phyloP scores from a whole-genome alignment of 2,797 vertebrate genomes.

The Heterohyrax brucei region DNA sequence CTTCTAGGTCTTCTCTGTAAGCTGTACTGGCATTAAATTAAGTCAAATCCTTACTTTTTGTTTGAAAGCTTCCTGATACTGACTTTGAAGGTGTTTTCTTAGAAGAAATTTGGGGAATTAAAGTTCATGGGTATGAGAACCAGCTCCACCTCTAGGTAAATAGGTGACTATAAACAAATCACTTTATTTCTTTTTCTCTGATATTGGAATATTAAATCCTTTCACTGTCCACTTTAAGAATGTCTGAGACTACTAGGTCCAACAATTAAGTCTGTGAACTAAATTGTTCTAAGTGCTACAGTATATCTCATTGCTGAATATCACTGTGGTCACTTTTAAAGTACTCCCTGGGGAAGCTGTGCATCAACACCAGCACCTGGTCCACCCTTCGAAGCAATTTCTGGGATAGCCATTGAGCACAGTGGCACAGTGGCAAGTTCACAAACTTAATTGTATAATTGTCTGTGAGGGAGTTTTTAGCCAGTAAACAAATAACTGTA shows the following conservation, averaged over 20 bases:
- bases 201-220: neutral
- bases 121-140: neutral
- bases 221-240: neutral
- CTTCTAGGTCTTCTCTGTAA: neutral
- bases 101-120: neutral
- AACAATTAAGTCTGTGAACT: too few relatives aligned
- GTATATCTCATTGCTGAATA: too few relatives aligned
- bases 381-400: too few relatives aligned
- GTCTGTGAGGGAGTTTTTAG: too few relatives aligned
- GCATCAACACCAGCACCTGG: too few relatives aligned
- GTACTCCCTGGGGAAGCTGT: too few relatives aligned
- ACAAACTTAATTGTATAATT: too few relatives aligned
- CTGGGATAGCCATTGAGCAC: too few relatives aligned
- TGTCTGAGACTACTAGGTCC: neutral
- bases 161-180: neutral
- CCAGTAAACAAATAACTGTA: too few relatives aligned
- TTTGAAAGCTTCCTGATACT: neutral
- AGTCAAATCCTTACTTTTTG: neutral
- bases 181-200: neutral
- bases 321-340: too few relatives aligned
- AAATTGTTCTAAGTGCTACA: too few relatives aligned
- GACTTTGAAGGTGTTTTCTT: neutral
- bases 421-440: too few relatives aligned
- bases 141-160: neutral
- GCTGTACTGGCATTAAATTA: neutral